Evolutionary conservation across 2,113 vertebrate species (phyloP), one percentile per base, ranked within the genome.

Genomic region (Alligator mississippiensis): DNA sequence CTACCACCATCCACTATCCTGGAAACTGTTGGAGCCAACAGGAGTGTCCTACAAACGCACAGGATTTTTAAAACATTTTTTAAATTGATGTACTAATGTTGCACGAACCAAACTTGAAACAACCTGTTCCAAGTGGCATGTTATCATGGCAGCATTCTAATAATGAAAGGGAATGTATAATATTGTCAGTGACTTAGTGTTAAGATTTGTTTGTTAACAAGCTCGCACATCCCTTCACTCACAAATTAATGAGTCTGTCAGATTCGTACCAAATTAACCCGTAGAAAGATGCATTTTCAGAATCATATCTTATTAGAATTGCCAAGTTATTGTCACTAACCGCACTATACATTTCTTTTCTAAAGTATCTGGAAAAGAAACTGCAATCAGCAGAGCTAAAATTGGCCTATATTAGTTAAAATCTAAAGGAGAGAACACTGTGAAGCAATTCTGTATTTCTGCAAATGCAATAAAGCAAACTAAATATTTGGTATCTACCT

Each of bases 261-360:
- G 28, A 62, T 79, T 89, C 59, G 89, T 30, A 70, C 22, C 74
- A 18, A 94, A 90, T 87, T 84, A 93, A 47, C 47, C 47, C 47
- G 7, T 47, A 47, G 47, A 47, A 66, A 24, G 12, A 0, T 0
- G 0, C 5, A 14, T 85, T 81, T 78, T n/a, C 3, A 34, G 34
- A 47, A 82, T 81, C 2, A 5, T 58, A 74, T 63, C 3, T 83
- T 59, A 9, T 17, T 85, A 38, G 11, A n/a, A 80, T 63, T 93
- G 80, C 10, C 25, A 15, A n/a, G 58, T 92, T 87, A 82, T 92
- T 95, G 92, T 84, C 80, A 80, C 61, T 61, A 75, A 82, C 77
- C 27, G 34, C n/a, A 84, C 70, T 85, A 86, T 25, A 84, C 0
- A n/a, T 27, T 93, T 79, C 2, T 85, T 90, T 82, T 9, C 47